Conservation (phyloP, 2,888 invertebrate genomes). For the Gastrophysa polygoni region DNA sequence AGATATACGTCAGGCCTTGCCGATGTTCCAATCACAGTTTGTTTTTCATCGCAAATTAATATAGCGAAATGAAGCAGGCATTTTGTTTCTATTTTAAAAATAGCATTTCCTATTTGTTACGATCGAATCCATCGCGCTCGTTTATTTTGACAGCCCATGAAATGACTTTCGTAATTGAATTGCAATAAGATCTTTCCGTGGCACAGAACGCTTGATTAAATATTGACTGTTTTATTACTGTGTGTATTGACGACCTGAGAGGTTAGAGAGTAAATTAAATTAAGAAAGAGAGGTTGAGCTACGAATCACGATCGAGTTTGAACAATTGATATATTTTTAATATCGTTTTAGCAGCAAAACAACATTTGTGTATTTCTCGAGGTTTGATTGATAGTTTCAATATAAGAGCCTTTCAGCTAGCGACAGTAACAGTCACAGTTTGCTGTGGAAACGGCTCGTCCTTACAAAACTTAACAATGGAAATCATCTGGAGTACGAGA, state of each 20-base stretch:
- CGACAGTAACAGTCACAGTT: no score
- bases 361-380: no score
- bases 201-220: neutral
- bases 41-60: neutral
- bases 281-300: no score
- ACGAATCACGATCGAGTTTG: no score
- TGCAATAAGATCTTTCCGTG: neutral
- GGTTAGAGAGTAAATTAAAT: neutral
- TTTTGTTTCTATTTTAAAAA: conserved; percentile 3
- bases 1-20: neutral
- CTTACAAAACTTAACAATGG: no score
- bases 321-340: no score
- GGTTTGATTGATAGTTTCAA: no score
- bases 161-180: conserved; percentile 2
- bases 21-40: neutral
- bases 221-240: no score
- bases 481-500: no score
- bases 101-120: conserved; percentile 4
- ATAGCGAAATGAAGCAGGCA: neutral
- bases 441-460: no score
- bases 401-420: no score
- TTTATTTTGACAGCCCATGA: conserved; percentile 8
- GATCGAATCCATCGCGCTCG: neutral
- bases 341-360: no score
- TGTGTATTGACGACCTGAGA: neutral